Conservation (phyloP, 2,797 vertebrate species). For the Menidia menidia region DNA sequence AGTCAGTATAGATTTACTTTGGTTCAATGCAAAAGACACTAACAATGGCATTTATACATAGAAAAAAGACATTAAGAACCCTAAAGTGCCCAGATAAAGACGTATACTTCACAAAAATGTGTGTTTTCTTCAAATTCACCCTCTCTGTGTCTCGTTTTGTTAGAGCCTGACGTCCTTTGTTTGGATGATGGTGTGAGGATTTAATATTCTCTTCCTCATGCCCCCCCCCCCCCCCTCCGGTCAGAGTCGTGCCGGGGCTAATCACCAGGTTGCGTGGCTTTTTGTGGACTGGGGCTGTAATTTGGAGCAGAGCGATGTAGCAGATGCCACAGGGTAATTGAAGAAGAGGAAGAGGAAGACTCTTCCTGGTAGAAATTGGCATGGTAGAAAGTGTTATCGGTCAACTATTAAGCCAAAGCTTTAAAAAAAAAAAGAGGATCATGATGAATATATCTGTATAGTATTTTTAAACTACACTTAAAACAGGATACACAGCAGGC, state of each 20-base stretch:
- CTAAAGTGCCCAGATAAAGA: conserved; percentile 74
- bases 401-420: conserved; percentile 51
- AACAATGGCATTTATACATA: conserved; percentile 61
- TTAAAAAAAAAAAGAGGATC: conserved; percentile 31
- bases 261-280: conserved; percentile 57
- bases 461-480: conserved; percentile 4
- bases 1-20: conserved; percentile 64
- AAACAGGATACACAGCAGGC: conserved; percentile 15
- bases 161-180: conserved; percentile 46
- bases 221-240: conserved; percentile 20
- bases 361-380: conserved; percentile 95
- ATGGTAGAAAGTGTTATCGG: conserved; percentile 78
- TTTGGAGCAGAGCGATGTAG: conserved; percentile 69
- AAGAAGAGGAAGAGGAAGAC: conserved; percentile 82
- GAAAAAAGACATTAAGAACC: conserved; percentile 59
- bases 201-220: conserved; percentile 58
- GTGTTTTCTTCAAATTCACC: conserved; percentile 61
- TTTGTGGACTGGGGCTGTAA: conserved; percentile 56
- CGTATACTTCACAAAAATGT: conserved; percentile 46
- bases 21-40: conserved; percentile 73
- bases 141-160: conserved; percentile 32
- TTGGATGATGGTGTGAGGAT: conserved; percentile 60
- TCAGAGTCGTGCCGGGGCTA: conserved; percentile 45
- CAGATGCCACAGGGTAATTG: conserved; percentile 83
- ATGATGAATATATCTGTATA: conserved; percentile 32